Conservation (phyloP, 2,113 vertebrate genomes). For the Leptobrachium ailaonicum region DNA sequence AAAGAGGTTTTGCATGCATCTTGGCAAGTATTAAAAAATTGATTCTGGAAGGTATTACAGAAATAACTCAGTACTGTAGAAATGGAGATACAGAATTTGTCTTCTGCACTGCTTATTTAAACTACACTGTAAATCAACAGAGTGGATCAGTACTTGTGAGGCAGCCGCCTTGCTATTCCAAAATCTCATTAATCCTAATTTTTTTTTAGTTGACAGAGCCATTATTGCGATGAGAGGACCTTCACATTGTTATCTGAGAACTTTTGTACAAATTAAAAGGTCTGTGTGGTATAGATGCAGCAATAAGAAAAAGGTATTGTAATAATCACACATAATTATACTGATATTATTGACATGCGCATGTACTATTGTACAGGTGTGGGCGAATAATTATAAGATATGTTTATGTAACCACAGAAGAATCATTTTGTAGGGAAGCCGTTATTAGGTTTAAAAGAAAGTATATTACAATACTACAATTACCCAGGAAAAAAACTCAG, state of each 20-base stretch:
- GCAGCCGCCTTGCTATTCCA: conserved; percentile 15
- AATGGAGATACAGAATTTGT: conserved; percentile 10
- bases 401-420: conserved; percentile 5
- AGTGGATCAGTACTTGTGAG: conserved; percentile 28
- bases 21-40: conserved; percentile 8
- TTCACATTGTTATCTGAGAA: conserved; percentile 37
- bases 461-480: neutral
- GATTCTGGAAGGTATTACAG: conserved; percentile 9
- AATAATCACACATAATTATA: conserved; percentile 40
- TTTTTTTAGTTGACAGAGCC: conserved; percentile 39
- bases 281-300: conserved; percentile 18
- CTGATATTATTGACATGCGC: conserved; percentile 19
- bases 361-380: conserved; percentile 21
- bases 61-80: conserved; percentile 6
- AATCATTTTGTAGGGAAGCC: neutral
- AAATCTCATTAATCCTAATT: conserved; percentile 45
- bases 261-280: conserved; percentile 37
- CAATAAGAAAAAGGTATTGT: conserved; percentile 18
- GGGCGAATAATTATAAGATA: conserved; percentile 19
- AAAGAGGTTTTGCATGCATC: no score
- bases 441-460: neutral
- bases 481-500: neutral
- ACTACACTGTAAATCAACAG: conserved; percentile 37
- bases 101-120: conserved; percentile 32
- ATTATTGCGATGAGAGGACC: conserved; percentile 39